Evolutionary conservation across 1,140 invertebrate species (phyloP), one percentile per base, ranked within the genome.

Genomic region (Chionoecetes opilio): DNA sequence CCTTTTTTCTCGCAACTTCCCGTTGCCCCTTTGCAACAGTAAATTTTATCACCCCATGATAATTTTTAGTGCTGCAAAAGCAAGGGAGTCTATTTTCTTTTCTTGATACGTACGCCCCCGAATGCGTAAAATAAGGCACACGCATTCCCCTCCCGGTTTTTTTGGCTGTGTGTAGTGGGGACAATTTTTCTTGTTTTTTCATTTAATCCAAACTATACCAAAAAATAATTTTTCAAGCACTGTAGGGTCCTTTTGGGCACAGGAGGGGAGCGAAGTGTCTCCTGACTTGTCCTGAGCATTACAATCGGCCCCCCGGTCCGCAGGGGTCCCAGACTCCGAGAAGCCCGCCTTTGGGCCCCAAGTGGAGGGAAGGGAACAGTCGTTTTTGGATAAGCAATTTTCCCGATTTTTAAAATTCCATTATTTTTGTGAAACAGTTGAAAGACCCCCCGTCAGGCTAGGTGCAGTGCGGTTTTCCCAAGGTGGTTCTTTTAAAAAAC

Each of bases 11-110:
- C 63, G 82, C 11, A 34, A 26, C 21, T 88, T 95, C 82, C 90
- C 92, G 14, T 95, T 35, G 84, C 94, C 63, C 91, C 84, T n/a
- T 92, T 87, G 31, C 9, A 95, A 29, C 17, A 95, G 46, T n/a
- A n/a, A 95, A 37, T 32, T 88, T 5, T 14, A 95, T n/a, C 41
- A 95, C 85, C 8, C 63, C 34, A 5, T 31, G 2, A 46, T 95
- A 82, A 41, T 92, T 95, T 53, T 95, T n/a, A n/a, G 0, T 75
- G 63, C 21, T 75, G 63, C 63, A 5, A 75, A 75, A 21, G 63
- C n/a, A 75, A 21, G 6, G 63, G 63, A n/a, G 63, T 75, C 1
- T 11, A 1, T n/a, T 5, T 5, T n/a, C 3, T 21, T n/a, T 75
- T 26, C n/a, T 75, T n/a, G n/a, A 75, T 75, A n/a, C n/a, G 6